Evolutionary conservation across 2,797 vertebrate genomes (phyloP).

Genomic region (Chelmon rostratus): DNA sequence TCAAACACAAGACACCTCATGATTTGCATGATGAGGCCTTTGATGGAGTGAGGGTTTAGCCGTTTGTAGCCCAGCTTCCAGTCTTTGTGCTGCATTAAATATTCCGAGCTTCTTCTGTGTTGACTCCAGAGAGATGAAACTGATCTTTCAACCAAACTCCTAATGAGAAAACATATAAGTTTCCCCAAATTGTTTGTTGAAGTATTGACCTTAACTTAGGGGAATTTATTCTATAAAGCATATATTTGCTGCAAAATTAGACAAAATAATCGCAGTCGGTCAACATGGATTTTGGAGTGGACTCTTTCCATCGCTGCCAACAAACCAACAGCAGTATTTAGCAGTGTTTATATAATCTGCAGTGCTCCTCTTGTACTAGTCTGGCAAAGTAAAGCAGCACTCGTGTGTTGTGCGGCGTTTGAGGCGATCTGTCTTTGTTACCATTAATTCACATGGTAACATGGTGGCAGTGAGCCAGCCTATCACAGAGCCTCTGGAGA

Average conservation of each 20-base stretch:
- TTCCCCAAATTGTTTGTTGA: not conserved
- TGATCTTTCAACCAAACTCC: not conserved
- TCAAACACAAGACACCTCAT: too few species aligned
- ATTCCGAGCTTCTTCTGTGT: not conserved
- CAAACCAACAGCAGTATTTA: not conserved
- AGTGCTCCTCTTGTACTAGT: not conserved
- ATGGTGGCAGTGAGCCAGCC: conserved; percentile 43
- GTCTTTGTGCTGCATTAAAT: not conserved
- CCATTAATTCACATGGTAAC: conserved; percentile 46
- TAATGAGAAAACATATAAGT: not conserved
- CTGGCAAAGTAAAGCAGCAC: conserved; percentile 13
- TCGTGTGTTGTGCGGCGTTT: conserved; percentile 16
- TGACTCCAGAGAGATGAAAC: not conserved
- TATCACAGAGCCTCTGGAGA: conserved; percentile 52
- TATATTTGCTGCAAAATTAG: not conserved
- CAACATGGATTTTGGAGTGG: not conserved
- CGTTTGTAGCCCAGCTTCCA: too few species aligned
- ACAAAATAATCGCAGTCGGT: not conserved
- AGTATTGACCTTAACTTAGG: not conserved
- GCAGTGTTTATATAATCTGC: not conserved
- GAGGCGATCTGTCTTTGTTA: conserved; percentile 34
- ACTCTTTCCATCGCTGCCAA: not conserved
- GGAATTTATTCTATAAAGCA: not conserved
- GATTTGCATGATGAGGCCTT: not conserved
- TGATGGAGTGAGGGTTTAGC: not conserved